These are phyloP conservation scores for Lasiurus borealis DNA, from an alignment of 2,113 vertebrate species.

Conservation along the genomic window DNA sequence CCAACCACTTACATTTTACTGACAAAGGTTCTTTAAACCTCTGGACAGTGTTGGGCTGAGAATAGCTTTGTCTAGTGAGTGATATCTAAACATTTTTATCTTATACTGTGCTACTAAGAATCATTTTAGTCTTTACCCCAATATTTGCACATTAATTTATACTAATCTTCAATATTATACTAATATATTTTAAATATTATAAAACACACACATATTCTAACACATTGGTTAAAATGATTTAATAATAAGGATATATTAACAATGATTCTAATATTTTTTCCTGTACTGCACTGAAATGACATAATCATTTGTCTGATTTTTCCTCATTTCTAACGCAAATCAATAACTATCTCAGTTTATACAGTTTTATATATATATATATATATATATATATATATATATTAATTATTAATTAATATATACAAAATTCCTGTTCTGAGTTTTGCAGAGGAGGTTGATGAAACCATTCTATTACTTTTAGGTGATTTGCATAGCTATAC, in stretches of 20 bases:
- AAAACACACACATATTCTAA: neutral
- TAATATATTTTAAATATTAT: neutral
- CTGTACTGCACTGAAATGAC: neutral
- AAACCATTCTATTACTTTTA: neutral
- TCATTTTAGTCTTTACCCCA: neutral
- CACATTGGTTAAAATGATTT: neutral
- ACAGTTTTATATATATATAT: neutral
- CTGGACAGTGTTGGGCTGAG: accelerated
- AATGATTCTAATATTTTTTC: neutral
- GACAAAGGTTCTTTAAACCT: neutral
- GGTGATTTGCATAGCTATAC: neutral
- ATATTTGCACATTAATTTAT: neutral
- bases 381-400: neutral
- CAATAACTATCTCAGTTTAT: neutral
- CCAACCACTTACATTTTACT: neutral
- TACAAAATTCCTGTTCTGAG: neutral
- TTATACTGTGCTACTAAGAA: neutral
- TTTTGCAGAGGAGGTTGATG: neutral
- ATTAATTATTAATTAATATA: neutral
- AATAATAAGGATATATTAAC: neutral
- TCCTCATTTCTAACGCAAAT: neutral
- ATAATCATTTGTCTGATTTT: neutral
- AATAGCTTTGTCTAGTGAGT: neutral
- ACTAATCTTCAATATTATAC: neutral
- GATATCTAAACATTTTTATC: neutral